These are phyloP conservation scores for Rhinichthys klamathensis DNA, from an alignment of 2,113 vertebrate genomes.

Conservation along the genomic window DNA sequence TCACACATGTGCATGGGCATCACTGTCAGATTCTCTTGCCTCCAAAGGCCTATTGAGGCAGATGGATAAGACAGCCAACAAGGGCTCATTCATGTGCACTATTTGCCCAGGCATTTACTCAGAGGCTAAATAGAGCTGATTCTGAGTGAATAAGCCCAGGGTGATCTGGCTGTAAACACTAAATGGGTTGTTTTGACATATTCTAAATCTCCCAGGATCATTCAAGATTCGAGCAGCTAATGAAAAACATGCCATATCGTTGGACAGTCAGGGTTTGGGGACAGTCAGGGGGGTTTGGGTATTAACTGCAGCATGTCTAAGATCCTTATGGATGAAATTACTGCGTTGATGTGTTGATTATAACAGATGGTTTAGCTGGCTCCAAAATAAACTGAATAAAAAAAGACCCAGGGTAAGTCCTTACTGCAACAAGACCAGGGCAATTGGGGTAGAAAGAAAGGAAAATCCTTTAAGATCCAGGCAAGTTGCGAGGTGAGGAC, in stretches of 20 bases:
- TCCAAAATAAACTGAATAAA: neutral
- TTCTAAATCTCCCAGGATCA: neutral
- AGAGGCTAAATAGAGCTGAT: neutral
- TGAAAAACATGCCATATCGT: neutral
- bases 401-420: neutral
- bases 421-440: neutral
- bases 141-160: neutral
- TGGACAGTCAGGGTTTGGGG: no score
- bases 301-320: neutral
- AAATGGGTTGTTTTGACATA: neutral
- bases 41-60: neutral
- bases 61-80: conserved; percentile 3
- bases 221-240: neutral
- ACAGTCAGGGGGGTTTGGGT: neutral
- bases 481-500: neutral
- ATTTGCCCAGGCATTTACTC: conserved; percentile 19
- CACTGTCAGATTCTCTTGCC: conserved; percentile 81
- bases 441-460: neutral
- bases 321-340: neutral
- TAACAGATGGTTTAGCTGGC: neutral
- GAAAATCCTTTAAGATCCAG: no score
- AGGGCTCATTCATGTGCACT: neutral
- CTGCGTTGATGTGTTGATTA: neutral
- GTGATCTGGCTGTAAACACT: neutral
- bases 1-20: conserved; percentile 81